These are phyloP conservation scores for Drosophila pseudoobscura DNA, from an alignment of 1,140 invertebrate genomes.

Conservation along the genomic window DNA sequence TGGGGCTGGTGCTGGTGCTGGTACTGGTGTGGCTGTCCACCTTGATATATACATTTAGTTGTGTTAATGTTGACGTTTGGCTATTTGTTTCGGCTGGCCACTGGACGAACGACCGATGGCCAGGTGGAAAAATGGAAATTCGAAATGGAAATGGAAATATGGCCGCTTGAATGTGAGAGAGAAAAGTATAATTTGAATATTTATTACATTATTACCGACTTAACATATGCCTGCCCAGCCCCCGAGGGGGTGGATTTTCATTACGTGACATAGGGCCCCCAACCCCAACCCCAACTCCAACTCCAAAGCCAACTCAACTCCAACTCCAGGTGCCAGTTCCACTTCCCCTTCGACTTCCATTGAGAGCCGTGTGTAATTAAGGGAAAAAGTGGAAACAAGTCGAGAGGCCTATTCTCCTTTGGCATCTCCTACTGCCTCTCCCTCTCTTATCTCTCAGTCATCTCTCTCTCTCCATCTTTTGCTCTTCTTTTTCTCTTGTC, in stretches of 20 bases:
- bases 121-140: constrained; percentile 65
- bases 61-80: constrained; percentile 75
- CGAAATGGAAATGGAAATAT: constrained; percentile 55
- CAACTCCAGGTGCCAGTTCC: neutral
- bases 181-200: constrained; percentile 76
- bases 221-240: constrained; percentile 11
- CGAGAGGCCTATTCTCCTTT: no score
- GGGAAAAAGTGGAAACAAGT: constrained; percentile 29
- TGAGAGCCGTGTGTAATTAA: constrained; percentile 46
- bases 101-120: constrained; percentile 2
- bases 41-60: constrained; percentile 72
- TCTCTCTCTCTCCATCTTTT: constrained; percentile 3
- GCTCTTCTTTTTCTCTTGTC: constrained; percentile 12
- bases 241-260: constrained; percentile 38
- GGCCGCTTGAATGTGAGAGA: constrained; percentile 39
- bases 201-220: constrained; percentile 71
- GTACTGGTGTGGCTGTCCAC: no score
- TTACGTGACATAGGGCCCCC: constrained; percentile 29
- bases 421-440: no score
- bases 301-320: no score
- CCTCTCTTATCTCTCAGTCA: constrained; percentile 33
- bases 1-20: no score
- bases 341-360: constrained; percentile 18
- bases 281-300: neutral
- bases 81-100: constrained; percentile 44